Evolutionary conservation across 2,797 vertebrate species (phyloP).

Genomic region (Chrosomus eos): DNA sequence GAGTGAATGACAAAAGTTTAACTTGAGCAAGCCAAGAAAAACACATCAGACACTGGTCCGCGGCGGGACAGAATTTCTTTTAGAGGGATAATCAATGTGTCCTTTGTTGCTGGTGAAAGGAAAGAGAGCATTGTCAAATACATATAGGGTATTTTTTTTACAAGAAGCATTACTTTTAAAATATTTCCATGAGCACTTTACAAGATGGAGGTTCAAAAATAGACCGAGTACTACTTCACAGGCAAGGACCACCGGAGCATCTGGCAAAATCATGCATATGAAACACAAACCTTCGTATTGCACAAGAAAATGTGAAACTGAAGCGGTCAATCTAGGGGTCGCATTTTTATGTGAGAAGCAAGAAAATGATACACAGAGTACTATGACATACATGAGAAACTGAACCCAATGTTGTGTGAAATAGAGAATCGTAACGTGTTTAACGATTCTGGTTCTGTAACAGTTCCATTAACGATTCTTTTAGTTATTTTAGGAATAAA

Average conservation of each 20-base stretch:
- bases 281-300: conserved; percentile 33
- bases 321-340: conserved; percentile 8
- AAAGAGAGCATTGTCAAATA: conserved; percentile 58
- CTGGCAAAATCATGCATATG: conserved; percentile 38
- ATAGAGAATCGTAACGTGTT: not conserved
- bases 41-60: conserved; percentile 66
- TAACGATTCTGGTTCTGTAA: not conserved
- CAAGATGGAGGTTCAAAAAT: conserved; percentile 41
- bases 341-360: conserved; percentile 27
- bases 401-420: conserved; percentile 28
- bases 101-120: conserved; percentile 79
- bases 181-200: conserved; percentile 44
- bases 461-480: not conserved
- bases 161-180: conserved; percentile 42
- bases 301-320: conserved; percentile 30
- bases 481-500: not conserved
- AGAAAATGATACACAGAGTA: conserved; percentile 23
- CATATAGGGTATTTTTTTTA: conserved; percentile 41
- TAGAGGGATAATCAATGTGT: conserved; percentile 75
- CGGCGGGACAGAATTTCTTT: conserved; percentile 75
- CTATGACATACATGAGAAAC: conserved; percentile 10
- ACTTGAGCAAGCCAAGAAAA: conserved; percentile 66
- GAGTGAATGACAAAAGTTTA: conserved; percentile 77
- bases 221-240: conserved; percentile 20
- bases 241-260: conserved; percentile 40